Evolutionary conservation across 2,888 invertebrate genomes (phyloP).

Genomic region (Oscheius sp.): DNA sequence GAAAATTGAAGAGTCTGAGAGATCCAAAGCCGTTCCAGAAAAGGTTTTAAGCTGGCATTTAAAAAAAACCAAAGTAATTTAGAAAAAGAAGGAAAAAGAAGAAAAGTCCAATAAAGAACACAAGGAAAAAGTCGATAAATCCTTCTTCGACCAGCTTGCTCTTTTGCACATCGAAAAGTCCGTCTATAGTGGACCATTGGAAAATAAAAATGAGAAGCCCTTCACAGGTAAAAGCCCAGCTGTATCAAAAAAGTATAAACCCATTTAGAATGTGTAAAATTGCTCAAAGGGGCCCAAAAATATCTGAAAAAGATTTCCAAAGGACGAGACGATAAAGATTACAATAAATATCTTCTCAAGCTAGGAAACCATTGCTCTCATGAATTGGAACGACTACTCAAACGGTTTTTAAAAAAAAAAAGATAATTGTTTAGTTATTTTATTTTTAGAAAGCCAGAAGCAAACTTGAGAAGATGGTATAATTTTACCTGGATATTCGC

Average conservation of each 20-base stretch:
- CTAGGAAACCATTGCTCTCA: slow-evolving; percentile 61
- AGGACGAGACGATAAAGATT: slow-evolving; percentile 38
- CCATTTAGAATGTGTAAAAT: slow-evolving; percentile 59
- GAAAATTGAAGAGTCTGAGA: slow-evolving; percentile 29
- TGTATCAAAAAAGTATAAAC: not conserved
- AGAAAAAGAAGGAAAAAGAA: slow-evolving; percentile 25
- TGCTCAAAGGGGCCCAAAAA: slow-evolving; percentile 63
- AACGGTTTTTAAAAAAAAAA: slow-evolving; percentile 22
- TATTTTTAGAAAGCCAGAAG: slow-evolving; percentile 42
- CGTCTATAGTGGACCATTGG: slow-evolving; percentile 45
- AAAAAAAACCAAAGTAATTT: not conserved
- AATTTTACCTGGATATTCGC: slow-evolving; percentile 66
- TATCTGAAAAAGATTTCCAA: slow-evolving; percentile 58
- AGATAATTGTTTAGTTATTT: not conserved
- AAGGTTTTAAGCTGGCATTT: slow-evolving; percentile 19
- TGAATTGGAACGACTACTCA: slow-evolving; percentile 37
- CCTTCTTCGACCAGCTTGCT: slow-evolving; percentile 40
- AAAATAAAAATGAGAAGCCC: slow-evolving; percentile 42
- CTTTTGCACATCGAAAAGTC: slow-evolving; percentile 45
- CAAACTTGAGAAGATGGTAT: slow-evolving; percentile 55
- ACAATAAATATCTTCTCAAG: slow-evolving; percentile 50
- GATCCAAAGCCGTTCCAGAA: slow-evolving; percentile 20
- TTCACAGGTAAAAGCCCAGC: slow-evolving; percentile 35
- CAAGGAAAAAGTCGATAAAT: slow-evolving; percentile 26
- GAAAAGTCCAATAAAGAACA: not conserved